Conservation (phyloP, 2,797 vertebrate genomes). For the Gambelia wislizenii region DNA sequence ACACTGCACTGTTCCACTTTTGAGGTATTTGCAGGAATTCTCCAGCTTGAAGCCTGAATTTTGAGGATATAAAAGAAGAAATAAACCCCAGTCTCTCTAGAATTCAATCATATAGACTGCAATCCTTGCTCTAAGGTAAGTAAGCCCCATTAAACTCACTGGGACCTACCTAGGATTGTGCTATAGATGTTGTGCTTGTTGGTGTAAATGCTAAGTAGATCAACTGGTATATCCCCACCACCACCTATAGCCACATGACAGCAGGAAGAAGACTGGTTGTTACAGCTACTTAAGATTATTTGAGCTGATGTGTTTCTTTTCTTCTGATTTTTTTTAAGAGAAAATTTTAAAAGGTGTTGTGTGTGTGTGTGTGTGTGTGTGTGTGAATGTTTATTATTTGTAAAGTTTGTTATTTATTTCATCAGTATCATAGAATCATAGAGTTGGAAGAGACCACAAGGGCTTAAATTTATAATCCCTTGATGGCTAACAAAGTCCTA, state of each 20-base stretch:
- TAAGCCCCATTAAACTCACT: not conserved
- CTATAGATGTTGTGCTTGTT: not conserved
- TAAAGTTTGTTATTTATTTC: not conserved
- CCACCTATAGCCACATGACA: conserved; percentile 17
- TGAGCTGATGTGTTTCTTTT: not conserved
- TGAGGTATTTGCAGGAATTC: conserved; percentile 28
- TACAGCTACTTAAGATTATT: conserved; percentile 54
- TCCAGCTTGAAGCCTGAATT: conserved; percentile 26
- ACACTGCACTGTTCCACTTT: conserved; percentile 11
- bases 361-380: no score
- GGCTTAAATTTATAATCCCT: not conserved
- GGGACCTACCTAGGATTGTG: not conserved
- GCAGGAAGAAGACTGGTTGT: conserved; percentile 52
- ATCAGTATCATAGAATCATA: no score
- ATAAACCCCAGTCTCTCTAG: not conserved
- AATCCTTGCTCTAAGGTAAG: not conserved
- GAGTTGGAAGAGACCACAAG: no score
- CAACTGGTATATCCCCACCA: conserved; percentile 40
- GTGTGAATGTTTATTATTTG: not conserved
- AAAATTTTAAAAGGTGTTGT: accelerated
- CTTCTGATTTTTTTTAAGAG: not conserved
- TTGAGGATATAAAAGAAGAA: conserved; percentile 50
- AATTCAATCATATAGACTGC: not conserved
- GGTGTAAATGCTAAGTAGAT: conserved; percentile 1
- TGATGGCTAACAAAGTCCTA: not conserved